A percentile compares a stretch with the other conserved stretches of the same genome.
Conservation (phyloP, 2,797 vertebrate genomes). For the Paratrypauchen microcephalus region DNA sequence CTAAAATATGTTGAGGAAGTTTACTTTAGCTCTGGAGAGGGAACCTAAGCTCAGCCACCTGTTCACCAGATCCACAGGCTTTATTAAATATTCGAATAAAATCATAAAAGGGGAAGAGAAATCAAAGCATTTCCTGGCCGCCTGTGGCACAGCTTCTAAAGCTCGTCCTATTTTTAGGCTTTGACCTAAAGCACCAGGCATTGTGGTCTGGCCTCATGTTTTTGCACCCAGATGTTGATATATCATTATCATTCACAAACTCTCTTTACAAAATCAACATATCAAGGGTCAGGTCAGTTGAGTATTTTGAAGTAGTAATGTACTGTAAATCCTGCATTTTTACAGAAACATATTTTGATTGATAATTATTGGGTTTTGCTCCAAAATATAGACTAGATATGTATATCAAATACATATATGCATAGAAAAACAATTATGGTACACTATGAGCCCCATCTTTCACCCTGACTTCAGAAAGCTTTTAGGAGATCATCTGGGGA, state of each 20-base stretch:
- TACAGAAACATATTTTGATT: background rate
- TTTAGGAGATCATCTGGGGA: slow-evolving; percentile 66
- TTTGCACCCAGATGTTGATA: slow-evolving; percentile 70
- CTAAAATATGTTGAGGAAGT: slow-evolving; percentile 75
- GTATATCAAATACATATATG: slow-evolving; percentile 2
- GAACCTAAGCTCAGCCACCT: slow-evolving; percentile 79
- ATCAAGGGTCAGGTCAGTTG: background rate
- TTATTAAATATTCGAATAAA: slow-evolving; percentile 82
- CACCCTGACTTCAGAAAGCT: slow-evolving; percentile 52
- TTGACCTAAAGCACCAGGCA: slow-evolving; percentile 71
- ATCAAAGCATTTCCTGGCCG: slow-evolving; percentile 83
- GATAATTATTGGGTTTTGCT: background rate
- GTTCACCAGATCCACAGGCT: slow-evolving; percentile 80
- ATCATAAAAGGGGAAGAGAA: slow-evolving; percentile 63
- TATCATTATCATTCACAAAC: slow-evolving; percentile 27
- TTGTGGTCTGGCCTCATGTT: slow-evolving; percentile 66
- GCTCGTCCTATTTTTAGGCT: slow-evolving; percentile 78
- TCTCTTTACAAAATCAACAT: slow-evolving; percentile 25
- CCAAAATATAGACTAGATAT: too few relatives aligned
- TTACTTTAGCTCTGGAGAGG: slow-evolving; percentile 67
- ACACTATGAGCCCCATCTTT: slow-evolving; percentile 46
- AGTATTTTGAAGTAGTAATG: background rate
- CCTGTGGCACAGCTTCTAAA: slow-evolving; percentile 80
- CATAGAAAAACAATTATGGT: slow-evolving; percentile 1
- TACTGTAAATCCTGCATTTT: background rate